These are phyloP conservation scores for Podargus strigoides DNA, from an alignment of 2,797 vertebrate species.

Conservation along the genomic window DNA sequence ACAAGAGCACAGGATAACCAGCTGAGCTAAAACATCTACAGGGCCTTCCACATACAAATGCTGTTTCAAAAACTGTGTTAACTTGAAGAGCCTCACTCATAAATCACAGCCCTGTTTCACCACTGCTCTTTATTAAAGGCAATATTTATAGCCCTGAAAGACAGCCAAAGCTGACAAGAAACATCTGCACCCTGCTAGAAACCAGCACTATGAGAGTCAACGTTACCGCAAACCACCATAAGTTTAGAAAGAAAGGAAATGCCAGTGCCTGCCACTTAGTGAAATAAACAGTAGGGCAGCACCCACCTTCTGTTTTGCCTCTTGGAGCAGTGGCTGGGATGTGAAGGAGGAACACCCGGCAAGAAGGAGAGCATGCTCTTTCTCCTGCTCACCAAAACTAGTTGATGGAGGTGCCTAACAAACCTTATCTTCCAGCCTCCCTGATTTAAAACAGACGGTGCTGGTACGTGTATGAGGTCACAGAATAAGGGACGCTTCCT, in stretches of 20 bases:
- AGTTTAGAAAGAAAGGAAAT: neutral
- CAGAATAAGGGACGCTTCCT: neutral
- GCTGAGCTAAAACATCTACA: neutral
- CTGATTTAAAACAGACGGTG: neutral
- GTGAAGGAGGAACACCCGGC: neutral
- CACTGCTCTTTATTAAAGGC: neutral
- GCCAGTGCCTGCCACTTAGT: neutral
- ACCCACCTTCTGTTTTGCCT: neutral
- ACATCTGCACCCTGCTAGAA: conserved; percentile 21
- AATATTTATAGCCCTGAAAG: conserved; percentile 34
- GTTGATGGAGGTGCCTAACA: neutral
- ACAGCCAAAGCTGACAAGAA: conserved; percentile 38
- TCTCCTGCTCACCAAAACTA: neutral
- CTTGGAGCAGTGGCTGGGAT: fast-evolving
- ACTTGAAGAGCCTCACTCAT: neutral
- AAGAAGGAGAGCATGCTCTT: neutral
- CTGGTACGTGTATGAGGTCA: fast-evolving
- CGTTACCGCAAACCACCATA: neutral
- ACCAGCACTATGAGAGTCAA: neutral
- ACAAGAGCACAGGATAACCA: neutral
- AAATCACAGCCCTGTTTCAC: neutral
- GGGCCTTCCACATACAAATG: neutral
- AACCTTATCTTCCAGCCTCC: neutral
- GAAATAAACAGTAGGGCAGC: neutral
- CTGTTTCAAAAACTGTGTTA: neutral